Evolutionary conservation across 2,888 invertebrate genomes (phyloP), one percentile per base, ranked within the genome.

Genomic region (Beris chalybata): DNA sequence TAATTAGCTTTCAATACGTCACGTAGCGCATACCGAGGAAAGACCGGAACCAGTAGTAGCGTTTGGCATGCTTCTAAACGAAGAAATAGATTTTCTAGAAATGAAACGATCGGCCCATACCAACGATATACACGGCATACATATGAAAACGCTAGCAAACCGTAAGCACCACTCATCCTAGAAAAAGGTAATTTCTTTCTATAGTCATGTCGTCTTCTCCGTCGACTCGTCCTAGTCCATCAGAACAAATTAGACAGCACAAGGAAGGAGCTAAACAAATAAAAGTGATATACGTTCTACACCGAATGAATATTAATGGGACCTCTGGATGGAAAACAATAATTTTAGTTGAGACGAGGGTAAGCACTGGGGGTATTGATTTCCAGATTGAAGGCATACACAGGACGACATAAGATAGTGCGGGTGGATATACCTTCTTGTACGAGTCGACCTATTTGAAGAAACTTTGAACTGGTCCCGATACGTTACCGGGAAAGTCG

Each of bases 271-370:
- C 55, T 74, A 74, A 74, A 73, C 75, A 75, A 75, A 77, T 76
- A 76, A 76, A 77, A 77, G 76, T 77, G 78, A 79, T 76, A 78
- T 77, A 77, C 74, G 76, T 74, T 76, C 76, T 76, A 78, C 79
- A 74, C 74, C 71, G 74, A 76, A 78, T 78, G 78, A 78, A 79
- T 79, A 79, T 78, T 78, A 79, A 79, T 78, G 76, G 75, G 71
- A 71, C 67, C 70, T 71, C 66, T 70, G 66, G 69, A 64, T 64
- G 54, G 54, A 54, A 53, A 64, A 64, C 53, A 64, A 64, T 54
- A 64, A 64, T 64, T 54, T 54, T 50, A 54, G 64, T 45, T 38
- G 38, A 38, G 38, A 9, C 22, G 38, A 38, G 38, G 38, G 38
- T 38, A 38, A 38, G 38, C 38, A 13, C 48, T 48, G 48, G 12